Evolutionary conservation across 2,888 invertebrate species (phyloP).

Genomic region (Mesochorus sp.): DNA sequence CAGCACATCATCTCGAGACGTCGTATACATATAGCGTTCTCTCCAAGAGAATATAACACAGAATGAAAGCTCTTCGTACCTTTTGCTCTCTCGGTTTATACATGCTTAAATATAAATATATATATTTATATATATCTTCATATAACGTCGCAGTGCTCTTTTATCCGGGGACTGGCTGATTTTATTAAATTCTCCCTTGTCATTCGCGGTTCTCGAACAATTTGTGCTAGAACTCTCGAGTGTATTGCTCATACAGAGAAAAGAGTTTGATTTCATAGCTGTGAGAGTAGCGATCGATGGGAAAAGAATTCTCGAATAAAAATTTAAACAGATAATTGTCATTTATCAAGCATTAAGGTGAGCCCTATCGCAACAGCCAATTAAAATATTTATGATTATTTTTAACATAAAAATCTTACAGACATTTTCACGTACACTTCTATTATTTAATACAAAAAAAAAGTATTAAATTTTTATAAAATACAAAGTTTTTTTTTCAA

Average conservation of each 20-base stretch:
- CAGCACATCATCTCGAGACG: conserved; percentile 60
- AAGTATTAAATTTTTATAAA: too few species aligned
- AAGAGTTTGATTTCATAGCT: too few species aligned
- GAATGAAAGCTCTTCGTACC: conserved; percentile 25
- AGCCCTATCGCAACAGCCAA: too few species aligned
- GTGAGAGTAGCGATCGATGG: background rate
- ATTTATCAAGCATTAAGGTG: too few species aligned
- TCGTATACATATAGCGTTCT: conserved; percentile 33
- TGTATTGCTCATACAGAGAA: background rate
- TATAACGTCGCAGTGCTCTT: background rate
- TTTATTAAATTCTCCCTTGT: conserved; percentile 73
- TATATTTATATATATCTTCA: background rate
- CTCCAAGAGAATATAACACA: conserved; percentile 60
- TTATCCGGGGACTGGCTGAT: conserved; percentile 63
- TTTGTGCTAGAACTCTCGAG: background rate
- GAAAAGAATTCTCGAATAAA: background rate
- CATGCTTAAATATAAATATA: background rate
- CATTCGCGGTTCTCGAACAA: conserved; percentile 46
- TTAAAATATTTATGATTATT: too few species aligned
- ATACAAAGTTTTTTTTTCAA: too few species aligned
- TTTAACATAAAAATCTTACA: too few species aligned
- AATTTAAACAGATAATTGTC: too few species aligned
- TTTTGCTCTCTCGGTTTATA: background rate
- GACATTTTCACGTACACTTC: too few species aligned
- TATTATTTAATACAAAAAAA: too few species aligned